Evolutionary conservation across 2,888 invertebrate genomes (phyloP).

Genomic region (Melinopterus prodromus): DNA sequence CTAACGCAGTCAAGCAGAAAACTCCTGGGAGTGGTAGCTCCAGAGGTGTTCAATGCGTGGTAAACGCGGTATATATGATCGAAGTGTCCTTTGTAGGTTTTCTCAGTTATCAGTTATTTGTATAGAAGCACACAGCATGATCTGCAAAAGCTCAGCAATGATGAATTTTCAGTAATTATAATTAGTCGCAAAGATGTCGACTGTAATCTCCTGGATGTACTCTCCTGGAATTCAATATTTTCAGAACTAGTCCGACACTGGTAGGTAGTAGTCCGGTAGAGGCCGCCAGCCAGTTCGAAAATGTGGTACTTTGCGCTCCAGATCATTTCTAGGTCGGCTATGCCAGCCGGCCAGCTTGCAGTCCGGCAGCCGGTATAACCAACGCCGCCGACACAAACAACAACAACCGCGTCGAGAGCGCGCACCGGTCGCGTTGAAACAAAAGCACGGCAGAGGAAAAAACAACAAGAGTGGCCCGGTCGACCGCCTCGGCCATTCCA

Average conservation of each 20-base stretch:
- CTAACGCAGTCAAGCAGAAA: too few species aligned
- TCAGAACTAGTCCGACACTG: neutral
- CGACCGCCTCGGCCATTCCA: neutral
- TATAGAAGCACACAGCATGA: too few species aligned
- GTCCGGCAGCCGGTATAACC: neutral
- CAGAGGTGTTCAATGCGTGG: too few species aligned
- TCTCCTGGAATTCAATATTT: neutral
- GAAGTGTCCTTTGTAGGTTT: too few species aligned
- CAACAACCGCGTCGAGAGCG: slow-evolving; percentile 4
- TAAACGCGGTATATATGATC: too few species aligned
- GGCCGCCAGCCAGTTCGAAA: neutral
- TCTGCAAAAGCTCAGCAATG: too few species aligned
- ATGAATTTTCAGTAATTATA: too few species aligned
- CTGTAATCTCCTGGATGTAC: too few species aligned
- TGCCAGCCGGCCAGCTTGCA: neutral
- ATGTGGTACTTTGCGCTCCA: slow-evolving; percentile 4
- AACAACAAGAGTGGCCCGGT: neutral
- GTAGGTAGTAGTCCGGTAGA: neutral
- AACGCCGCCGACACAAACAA: neutral
- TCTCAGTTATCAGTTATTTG: too few species aligned
- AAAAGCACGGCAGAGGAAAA: neutral
- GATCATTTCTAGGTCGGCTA: neutral
- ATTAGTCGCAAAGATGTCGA: too few species aligned
- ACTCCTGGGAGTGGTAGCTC: too few species aligned
- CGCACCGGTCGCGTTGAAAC: neutral